Evolutionary conservation across 2,888 invertebrate genomes (phyloP), one percentile per base, ranked within the genome.

Genomic region (Epirrhoe tristata): DNA sequence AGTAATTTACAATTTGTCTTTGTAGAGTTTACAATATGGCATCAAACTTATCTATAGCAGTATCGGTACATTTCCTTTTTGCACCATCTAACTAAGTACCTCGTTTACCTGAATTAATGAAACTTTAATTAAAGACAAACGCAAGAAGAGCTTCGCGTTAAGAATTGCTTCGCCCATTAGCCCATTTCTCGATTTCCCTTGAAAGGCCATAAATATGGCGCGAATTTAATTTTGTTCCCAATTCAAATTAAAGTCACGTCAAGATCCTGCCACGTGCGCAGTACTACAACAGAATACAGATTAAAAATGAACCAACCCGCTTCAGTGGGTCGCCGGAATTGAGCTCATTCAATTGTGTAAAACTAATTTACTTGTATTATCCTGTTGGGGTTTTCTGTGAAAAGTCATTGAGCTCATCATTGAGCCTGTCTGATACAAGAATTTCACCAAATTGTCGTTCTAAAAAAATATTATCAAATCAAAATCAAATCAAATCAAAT

Each of bases 221-320:
- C 86, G 85, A 86, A 88, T 89, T 90, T 89, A 89, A 91, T 91
- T 91, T 88, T 81, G 86, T 86, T 86, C 86, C 80, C 85, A 88
- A 89, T 89, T 90, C 87, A 89, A 89, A 91, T 91, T 88, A 87
- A 82, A 90, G 86, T 89, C 90, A 87, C 89, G 88, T 89, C 85
- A 90, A 86, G 84, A 83, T 81, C 74, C 72, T 73, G 80, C 89
- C 88, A 88, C 90, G 90, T 89, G 90, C 91, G 85, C 85, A 82
- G 82, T 83, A 79, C 74, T 74, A 74, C 76, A 71, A 73, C 73
- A 78, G 88, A 83, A 82, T 86, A 84, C 80, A 80, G 78, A 82
- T 81, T 79, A 78, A 80, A 78, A 79, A 77, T 71, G 57, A 46
- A 70, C 58, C 63, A 58, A 51, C 58, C 67, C 62, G 62, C 56